Evolutionary conservation across 2,113 vertebrate genomes (phyloP).

Genomic region (Agelaius tricolor): DNA sequence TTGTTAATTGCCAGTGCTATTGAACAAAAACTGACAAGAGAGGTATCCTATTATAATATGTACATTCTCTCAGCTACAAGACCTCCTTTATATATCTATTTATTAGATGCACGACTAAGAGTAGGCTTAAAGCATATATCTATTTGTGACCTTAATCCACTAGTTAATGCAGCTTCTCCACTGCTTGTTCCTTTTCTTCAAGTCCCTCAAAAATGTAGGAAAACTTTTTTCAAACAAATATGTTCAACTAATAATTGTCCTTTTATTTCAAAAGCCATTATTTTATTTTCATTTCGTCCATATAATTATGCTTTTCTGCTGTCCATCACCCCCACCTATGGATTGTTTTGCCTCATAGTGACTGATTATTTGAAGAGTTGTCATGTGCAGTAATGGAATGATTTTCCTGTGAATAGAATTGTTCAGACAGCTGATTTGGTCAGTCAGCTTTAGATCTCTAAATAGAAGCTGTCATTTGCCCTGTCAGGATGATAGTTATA

Average conservation of each 20-base stretch:
- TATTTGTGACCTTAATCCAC: background rate
- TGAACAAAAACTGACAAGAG: background rate
- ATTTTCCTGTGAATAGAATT: background rate
- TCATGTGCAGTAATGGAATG: background rate
- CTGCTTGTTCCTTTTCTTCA: background rate
- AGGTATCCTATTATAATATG: background rate
- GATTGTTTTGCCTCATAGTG: background rate
- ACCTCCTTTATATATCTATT: background rate
- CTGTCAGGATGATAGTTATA: background rate
- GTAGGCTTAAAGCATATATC: background rate
- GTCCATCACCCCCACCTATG: background rate
- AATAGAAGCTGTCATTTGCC: background rate
- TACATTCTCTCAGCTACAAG: background rate
- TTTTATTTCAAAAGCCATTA: background rate
- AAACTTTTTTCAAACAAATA: background rate
- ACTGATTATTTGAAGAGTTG: background rate
- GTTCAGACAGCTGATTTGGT: background rate
- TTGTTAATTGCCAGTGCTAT: background rate
- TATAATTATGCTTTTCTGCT: background rate
- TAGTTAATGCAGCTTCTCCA: background rate
- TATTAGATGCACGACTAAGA: background rate
- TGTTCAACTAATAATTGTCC: background rate
- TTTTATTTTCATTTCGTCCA: background rate
- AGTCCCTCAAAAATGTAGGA: background rate
- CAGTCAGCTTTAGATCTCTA: background rate